Percentiles rank a stretch among this genome's conserved stretches.
Conservation (phyloP, 1,140 invertebrate species). For the Ephestia elutella region DNA sequence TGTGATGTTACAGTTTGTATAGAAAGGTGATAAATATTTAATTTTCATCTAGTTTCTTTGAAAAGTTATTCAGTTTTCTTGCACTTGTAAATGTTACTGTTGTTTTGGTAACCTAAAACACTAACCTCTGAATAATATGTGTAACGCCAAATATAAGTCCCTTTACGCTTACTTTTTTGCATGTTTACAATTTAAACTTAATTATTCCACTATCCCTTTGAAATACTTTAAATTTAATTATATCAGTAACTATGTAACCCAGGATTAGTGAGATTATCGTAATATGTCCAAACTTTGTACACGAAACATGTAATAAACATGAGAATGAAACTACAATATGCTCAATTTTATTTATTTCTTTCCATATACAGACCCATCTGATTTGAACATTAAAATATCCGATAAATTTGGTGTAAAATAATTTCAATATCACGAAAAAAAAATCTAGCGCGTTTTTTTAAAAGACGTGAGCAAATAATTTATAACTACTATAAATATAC, state of each 20-base stretch:
- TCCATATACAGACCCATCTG: slow-evolving; percentile 62
- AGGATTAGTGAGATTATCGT: slow-evolving; percentile 21
- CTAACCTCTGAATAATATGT: too few species aligned
- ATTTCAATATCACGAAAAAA: slow-evolving; percentile 38
- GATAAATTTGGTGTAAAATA: slow-evolving; percentile 43
- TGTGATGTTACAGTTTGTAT: too few species aligned
- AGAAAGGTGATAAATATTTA: too few species aligned
- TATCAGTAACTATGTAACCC: not conserved
- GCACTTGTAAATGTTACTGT: too few species aligned
- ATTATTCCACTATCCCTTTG: not conserved
- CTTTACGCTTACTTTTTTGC: slow-evolving; percentile 8
- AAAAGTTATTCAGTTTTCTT: too few species aligned
- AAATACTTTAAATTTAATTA: too few species aligned
- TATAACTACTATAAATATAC: slow-evolving; percentile 57
- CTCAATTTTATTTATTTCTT: slow-evolving; percentile 58
- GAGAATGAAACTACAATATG: slow-evolving; percentile 17
- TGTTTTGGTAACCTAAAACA: too few species aligned
- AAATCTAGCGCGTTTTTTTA: slow-evolving; percentile 26
- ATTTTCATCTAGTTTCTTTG: too few species aligned
- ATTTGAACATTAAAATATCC: slow-evolving; percentile 55
- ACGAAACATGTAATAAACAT: slow-evolving; percentile 21
- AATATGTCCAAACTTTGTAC: slow-evolving; percentile 28
- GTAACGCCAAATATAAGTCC: slow-evolving; percentile 4
- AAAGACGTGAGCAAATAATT: slow-evolving; percentile 41
- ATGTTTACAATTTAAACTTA: not conserved